Base-by-base conservation (phyloP, 2,888 invertebrate genomes). In the Electrophaes corylata region DNA sequence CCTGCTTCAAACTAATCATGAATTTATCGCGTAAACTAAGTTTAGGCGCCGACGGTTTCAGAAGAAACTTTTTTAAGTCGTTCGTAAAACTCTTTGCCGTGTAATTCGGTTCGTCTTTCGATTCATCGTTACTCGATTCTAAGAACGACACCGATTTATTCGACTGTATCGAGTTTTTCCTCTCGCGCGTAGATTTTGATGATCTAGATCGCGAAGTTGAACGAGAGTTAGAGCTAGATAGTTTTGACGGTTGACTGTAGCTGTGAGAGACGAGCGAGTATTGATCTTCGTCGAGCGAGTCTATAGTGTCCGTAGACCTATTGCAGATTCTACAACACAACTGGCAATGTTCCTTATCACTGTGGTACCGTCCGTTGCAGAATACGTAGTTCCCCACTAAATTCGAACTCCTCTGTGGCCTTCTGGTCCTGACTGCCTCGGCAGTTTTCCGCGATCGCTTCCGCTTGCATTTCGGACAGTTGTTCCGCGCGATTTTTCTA, bases 51-150 rank as follows among this genome's bases (percentile, higher is more conserved):
- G 90, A 78, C 11, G 92, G 92, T 56, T 86, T 88, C 47, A 92
- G 66, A 0, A 92, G 73, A 61, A 92, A 92, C 77, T 83, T 86
- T 71, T 92, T 92, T 61, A 92, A 69, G 65, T 92, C 92, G 60
- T 92, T 91, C 4, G 92, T 92, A 71, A 92, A 92, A 69, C 91
- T 92, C 65, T 88, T 91, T 4, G 92, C 92, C 11, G 92, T 92
- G 59, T 92, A 92, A 48, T 92, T 91, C 1, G 91, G 86, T 64
- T 91, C 91, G 62, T 91, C 91, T 43, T 87, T 86, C 48, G 88
- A 81, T 50, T 85, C 88, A 11, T 89, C 90, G 69, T 81, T 83
- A 60, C 85, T 85, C 61, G 91, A 91, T 63, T 90, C 91, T 6
- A 91, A 73, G 57, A 92, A 92, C 39, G 92, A 92, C 3, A 92